A percentile compares a stretch with the other conserved stretches of the same genome.
Evolutionary conservation across 2,888 invertebrate genomes (phyloP).

Genomic region (Portevinia maculata): DNA sequence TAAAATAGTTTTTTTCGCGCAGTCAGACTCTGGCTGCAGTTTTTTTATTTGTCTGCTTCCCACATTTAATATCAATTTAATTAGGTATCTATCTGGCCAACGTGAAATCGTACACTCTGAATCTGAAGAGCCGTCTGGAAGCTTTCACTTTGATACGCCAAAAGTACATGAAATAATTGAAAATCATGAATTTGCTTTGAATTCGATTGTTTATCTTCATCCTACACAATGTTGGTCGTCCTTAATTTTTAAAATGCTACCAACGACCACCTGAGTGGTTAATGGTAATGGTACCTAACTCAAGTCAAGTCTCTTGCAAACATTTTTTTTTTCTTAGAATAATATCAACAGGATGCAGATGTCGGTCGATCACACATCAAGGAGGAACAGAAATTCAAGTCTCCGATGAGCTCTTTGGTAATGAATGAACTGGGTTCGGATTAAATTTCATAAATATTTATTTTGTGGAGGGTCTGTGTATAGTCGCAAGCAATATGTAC

Average conservation of each 20-base stretch:
- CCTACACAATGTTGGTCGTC: constrained; percentile 25
- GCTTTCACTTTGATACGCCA: constrained; percentile 53
- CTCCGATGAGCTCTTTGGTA: constrained; percentile 30
- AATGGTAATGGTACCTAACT: constrained; percentile 35
- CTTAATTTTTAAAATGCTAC: constrained; percentile 32
- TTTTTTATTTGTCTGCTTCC: constrained; percentile 5
- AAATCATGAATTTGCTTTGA: constrained; percentile 41
- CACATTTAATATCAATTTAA: constrained; percentile 63
- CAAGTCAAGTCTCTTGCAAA: constrained; percentile 38
- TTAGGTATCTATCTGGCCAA: constrained; percentile 58
- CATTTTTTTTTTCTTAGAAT: constrained; percentile 35
- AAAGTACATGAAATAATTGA: constrained; percentile 33
- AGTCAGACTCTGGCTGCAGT: constrained; percentile 14
- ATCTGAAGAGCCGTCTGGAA: constrained; percentile 3
- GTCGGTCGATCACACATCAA: constrained; percentile 45
- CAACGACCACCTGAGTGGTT: constrained; percentile 55
- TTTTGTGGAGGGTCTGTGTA: constrained; percentile 5
- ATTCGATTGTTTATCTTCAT: constrained; percentile 24
- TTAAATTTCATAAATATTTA: constrained; percentile 66
- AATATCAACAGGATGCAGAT: constrained; percentile 65
- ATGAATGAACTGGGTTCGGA: constrained; percentile 39
- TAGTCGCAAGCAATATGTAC: constrained; percentile 1
- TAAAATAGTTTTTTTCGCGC: constrained; percentile 22
- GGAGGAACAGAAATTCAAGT: constrained; percentile 2
- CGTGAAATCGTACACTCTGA: constrained; percentile 2